phyloP scores from a whole-genome alignment of 1,140 invertebrate genomes.

The Zaprionus kolodkinae region DNA sequence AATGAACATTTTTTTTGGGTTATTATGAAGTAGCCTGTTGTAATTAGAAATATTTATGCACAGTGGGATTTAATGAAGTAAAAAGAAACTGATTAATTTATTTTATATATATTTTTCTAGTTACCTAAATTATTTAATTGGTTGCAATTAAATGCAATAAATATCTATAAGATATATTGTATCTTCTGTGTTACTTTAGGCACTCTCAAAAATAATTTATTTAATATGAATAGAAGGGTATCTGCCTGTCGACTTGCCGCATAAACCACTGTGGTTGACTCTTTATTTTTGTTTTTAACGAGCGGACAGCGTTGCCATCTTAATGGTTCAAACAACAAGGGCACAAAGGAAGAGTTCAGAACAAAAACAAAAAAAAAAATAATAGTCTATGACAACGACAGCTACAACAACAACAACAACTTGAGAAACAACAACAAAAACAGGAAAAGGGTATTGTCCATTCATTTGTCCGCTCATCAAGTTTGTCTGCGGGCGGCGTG shows the following conservation, averaged over 20 bases:
- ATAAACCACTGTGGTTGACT: background rate
- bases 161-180: no score
- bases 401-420: constrained; percentile 6
- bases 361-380: background rate
- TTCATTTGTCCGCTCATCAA: constrained; percentile 7
- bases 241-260: background rate
- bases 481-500: constrained; percentile 7
- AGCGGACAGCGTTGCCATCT: constrained; percentile 30
- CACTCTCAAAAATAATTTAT: no score
- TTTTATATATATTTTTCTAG: background rate
- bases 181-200: no score
- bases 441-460: background rate
- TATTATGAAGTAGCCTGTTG: background rate
- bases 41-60: background rate
- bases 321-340: constrained; percentile 38
- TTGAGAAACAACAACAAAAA: background rate
- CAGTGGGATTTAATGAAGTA: no score
- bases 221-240: background rate
- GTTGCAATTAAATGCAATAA: no score
- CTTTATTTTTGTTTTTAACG: constrained; percentile 28
- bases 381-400: constrained; percentile 1
- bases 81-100: no score
- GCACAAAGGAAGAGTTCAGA: constrained; percentile 41
- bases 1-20: background rate
- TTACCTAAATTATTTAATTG: background rate